A percentile compares a stretch with the other conserved stretches of the same genome.
Conservation (phyloP, 2,113 vertebrate genomes). For the Piliocolobus tephrosceles region DNA sequence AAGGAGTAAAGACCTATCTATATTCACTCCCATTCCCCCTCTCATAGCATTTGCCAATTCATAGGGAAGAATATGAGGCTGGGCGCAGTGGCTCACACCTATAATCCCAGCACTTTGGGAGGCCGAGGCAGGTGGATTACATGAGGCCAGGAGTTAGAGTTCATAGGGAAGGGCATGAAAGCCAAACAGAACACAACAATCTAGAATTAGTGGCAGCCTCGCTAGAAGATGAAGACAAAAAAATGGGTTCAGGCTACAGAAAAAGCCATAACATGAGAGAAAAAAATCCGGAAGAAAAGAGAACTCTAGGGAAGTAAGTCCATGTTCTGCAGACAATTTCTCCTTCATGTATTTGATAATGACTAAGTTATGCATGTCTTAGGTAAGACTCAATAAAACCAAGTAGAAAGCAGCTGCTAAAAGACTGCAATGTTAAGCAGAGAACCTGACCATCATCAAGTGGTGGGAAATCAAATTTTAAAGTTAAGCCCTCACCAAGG, state of each 20-base stretch:
- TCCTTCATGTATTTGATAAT: neutral
- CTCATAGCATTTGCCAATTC: neutral
- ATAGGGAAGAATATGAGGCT: neutral
- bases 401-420: neutral
- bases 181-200: neutral
- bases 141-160: too few species aligned
- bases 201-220: neutral
- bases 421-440: neutral
- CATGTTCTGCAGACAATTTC: neutral
- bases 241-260: neutral
- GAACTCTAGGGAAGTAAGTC: neutral
- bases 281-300: neutral
- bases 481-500: neutral
- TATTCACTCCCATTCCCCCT: neutral
- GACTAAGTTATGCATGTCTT: neutral
- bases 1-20: neutral
- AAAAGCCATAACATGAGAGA: neutral
- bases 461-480: neutral
- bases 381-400: neutral
- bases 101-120: too few species aligned
- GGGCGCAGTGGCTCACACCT: too few species aligned
- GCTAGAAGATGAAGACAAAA: neutral
- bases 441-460: neutral
- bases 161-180: neutral
- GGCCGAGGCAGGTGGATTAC: too few species aligned